Evolutionary conservation across 2,113 vertebrate genomes (phyloP).

Genomic region (Megaceryle maxima): DNA sequence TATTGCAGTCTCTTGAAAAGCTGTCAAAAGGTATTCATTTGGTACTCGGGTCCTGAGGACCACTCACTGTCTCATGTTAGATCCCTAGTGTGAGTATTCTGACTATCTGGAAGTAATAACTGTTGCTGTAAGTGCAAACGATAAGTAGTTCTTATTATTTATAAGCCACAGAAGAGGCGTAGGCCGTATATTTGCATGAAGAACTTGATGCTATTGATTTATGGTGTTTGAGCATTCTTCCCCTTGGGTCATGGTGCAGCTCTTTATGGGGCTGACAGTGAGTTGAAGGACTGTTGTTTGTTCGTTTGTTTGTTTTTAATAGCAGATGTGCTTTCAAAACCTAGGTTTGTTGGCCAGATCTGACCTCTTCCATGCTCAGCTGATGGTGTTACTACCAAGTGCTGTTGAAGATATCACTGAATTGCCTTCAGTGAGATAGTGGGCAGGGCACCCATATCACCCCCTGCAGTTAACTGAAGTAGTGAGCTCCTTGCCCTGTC

Average conservation of each 20-base stretch:
- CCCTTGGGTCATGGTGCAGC: neutral
- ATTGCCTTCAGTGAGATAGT: neutral
- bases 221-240: neutral
- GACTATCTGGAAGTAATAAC: neutral
- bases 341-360: neutral
- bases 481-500: neutral
- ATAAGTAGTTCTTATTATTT: neutral
- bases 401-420: neutral
- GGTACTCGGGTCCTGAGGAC: neutral
- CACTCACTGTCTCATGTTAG: rapidly evolving
- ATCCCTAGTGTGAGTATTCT: neutral
- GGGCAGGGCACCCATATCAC: no score
- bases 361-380: neutral
- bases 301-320: neutral
- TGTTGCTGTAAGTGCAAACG: neutral
- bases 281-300: neutral
- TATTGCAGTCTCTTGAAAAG: neutral
- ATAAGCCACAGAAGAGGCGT: neutral
- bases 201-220: neutral
- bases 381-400: neutral
- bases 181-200: neutral
- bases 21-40: neutral
- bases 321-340: neutral
- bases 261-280: neutral
- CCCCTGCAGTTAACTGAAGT: no score